Evolutionary conservation across 2,113 vertebrate species (phyloP), one percentile per base, ranked within the genome.

Genomic region (Fregetta grallaria): DNA sequence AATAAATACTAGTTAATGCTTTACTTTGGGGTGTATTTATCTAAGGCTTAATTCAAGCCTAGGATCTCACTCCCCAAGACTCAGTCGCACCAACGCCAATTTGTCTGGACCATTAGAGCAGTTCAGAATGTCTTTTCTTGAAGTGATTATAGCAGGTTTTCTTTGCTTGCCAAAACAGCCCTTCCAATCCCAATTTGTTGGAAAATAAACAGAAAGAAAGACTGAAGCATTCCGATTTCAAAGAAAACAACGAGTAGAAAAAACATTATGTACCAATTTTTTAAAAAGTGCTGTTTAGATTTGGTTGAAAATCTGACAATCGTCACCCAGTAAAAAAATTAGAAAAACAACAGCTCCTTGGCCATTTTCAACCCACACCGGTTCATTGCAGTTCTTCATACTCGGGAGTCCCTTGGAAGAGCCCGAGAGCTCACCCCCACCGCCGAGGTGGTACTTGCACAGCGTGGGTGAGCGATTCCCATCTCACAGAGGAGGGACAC

Each of bases 111-210:
- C 55, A 11, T 34, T 32, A 70, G 83, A 92, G 91, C 75, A 14
- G 34, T 58, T 77, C 92, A 63, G 72, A 92, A 58, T 4, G 53
- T 38, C 76, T 94, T 83, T 32, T 62, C 67, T 42, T 34, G 50
- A 70, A 71, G 72, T 30, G 83, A 74, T 77, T 66, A 59, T 10
- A 78, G 73, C 52, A 71, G 86, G 47, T 89, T 91, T 88, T 25
- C 89, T 55, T 53, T 50, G 71, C 91, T 88, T 70, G 66, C 88
- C 74, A 65, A 71, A 95, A 42, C 84, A 68, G 82, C 91, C 62
- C 85, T 85, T 38, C 59, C 94, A 77, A 78, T 25, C 56, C 55
- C 44, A 61, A 23, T 78, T 94, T 86, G 72, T 71, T 47, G 68
- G 52, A 77, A 95, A 80, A 94, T 75, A 72, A 87, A 62, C 55